Base-by-base conservation (phyloP, 2,113 vertebrate species). In the Xenopus laevis region DNA sequence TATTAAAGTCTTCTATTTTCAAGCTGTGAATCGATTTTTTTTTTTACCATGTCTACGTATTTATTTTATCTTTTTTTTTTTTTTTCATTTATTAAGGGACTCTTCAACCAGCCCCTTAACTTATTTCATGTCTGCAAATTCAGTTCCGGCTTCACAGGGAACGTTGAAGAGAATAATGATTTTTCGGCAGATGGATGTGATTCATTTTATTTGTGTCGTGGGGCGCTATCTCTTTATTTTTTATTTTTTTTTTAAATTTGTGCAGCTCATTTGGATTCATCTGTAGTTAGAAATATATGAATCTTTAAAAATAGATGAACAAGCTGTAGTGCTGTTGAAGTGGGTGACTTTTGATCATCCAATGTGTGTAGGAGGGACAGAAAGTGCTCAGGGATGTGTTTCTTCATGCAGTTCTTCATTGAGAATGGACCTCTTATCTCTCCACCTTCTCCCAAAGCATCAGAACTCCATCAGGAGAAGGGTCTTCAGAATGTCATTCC, bases 51-150 rank as follows among this genome's bases (percentile, higher is more conserved):
- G 1, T 27, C 23, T 27, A 27, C 23, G 1, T 1, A 13, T 62
- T 61, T 10, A 27, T 10, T 50, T n/a, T 44, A 44, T 7, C 33
- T 40, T 4, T 40, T 40, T 40, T 40, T 40, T 4, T 40, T 40
- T 40, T 40, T 40, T 40, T 40, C 33, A 7, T 20, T 57, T 62
- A 73, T 73, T 65, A 73, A 73, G 71, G 62, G 30, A 13, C 63
- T 4, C 50, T 65, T 18, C 20, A 66, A 52, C 50, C 46, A 47
- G 52, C 55, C 71, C 13, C 23, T 58, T 17, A 40, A 40, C 47
- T 59, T 33, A 58, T 74, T 66, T 58, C 53, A 74, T 74, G 66
- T 66, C 71, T 13, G 20, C 57, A 47, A 66, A n/a, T 30, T 66
- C 66, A 65, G 47, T n/a, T 7, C 7, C 12, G 50, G 21, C 60